Conservation (phyloP, 2,797 vertebrate genomes). For the Aplochiton taeniatus region DNA sequence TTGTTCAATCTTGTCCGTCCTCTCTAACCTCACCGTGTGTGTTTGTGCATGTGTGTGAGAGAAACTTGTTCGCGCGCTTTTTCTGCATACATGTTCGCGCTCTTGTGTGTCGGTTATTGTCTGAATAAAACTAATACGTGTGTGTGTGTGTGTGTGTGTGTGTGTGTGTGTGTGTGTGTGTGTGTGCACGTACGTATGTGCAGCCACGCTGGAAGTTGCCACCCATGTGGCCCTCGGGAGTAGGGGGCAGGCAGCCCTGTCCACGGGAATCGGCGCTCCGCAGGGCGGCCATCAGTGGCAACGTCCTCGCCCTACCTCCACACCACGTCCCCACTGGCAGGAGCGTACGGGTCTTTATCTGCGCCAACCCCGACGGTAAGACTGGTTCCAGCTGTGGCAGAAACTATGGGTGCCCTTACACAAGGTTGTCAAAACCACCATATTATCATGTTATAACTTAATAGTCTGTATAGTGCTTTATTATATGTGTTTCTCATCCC, state of each 20-base stretch:
- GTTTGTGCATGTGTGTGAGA: constrained; percentile 18
- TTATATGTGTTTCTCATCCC: too few relatives aligned
- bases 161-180: constrained; percentile 22
- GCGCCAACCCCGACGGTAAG: constrained; percentile 94
- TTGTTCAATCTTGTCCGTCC: constrained; percentile 33
- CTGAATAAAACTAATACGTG: constrained; percentile 4
- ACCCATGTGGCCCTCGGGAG: constrained; percentile 91
- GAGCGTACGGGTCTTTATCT: constrained; percentile 94
- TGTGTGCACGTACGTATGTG: constrained; percentile 27
- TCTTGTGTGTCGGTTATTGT: not conserved
- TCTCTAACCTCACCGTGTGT: constrained; percentile 53
- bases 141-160: constrained; percentile 9
- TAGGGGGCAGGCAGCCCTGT: constrained; percentile 82
- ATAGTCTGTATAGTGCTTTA: not conserved
- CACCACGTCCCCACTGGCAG: constrained; percentile 88
- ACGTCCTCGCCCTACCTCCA: constrained; percentile 86
- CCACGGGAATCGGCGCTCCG: constrained; percentile 91
- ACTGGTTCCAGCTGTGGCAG: not conserved
- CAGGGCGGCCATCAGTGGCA: constrained; percentile 86
- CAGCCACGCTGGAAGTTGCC: constrained; percentile 80
- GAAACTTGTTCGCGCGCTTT: constrained; percentile 23
- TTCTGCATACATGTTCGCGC: constrained; percentile 2
- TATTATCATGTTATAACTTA: constrained; percentile 21
- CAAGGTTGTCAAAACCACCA: too few relatives aligned
- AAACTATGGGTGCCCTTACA: too few relatives aligned